Evolutionary conservation across 53 echinoderm and acorn worm genomes (phyloP).

Genomic region (Hippasteria phrygiana): DNA sequence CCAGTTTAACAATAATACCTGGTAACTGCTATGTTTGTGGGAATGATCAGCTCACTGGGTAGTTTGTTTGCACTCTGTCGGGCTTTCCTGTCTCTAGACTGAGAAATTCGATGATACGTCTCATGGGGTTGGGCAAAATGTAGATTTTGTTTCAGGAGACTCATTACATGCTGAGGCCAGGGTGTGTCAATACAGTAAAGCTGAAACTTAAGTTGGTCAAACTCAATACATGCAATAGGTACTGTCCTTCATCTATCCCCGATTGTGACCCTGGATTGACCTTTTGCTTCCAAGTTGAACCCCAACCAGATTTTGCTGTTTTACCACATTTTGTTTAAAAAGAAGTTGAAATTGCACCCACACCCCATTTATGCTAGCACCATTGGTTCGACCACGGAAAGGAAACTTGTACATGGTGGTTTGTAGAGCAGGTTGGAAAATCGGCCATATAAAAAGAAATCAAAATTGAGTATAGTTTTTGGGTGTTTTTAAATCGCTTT

Average conservation of each 20-base stretch:
- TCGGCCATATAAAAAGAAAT: too few species aligned
- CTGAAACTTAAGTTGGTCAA: constrained; percentile 7
- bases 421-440: too few species aligned
- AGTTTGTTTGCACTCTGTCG: constrained; percentile 35
- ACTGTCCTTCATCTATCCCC: not conserved
- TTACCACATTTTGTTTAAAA: too few species aligned
- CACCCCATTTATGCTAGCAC: too few species aligned
- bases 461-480: too few species aligned
- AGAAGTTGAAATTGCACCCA: too few species aligned
- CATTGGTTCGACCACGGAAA: too few species aligned
- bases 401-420: too few species aligned
- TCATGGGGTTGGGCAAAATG: not conserved
- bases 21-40: constrained; percentile 37
- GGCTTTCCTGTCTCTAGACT: not conserved
- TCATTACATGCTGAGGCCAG: not conserved
- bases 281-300: not conserved
- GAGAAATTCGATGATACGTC: constrained; percentile 12
- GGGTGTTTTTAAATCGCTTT: too few species aligned
- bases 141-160: constrained; percentile 17
- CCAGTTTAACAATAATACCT: constrained; percentile 22
- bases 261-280: not conserved
- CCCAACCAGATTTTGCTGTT: not conserved
- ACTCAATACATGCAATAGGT: constrained; percentile 30
- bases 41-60: constrained; percentile 32
- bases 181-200: constrained; percentile 14